Conservation (phyloP, 2,888 invertebrate species). For the Limnephilus rhombicus region DNA sequence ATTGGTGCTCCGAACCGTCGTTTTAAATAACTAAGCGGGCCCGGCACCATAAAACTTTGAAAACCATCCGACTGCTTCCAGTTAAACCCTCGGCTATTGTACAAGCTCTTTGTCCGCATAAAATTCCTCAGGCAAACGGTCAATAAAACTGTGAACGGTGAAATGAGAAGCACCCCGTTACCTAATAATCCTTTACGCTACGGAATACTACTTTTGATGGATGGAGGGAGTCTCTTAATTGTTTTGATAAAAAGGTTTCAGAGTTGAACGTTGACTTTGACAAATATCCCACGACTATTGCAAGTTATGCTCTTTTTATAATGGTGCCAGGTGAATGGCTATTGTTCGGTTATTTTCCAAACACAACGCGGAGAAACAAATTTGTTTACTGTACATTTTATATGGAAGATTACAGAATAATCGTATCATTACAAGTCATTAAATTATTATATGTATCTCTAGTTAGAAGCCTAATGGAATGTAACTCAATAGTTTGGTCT, state of each 20-base stretch:
- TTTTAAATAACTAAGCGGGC: constrained; percentile 37
- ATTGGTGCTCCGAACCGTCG: background rate
- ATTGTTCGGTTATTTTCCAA: background rate
- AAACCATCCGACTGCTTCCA: constrained; percentile 32
- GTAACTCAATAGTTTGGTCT: too few relatives aligned
- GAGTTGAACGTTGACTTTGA: background rate
- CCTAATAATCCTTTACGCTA: background rate
- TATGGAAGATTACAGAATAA: too few relatives aligned
- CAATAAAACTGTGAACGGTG: constrained; percentile 48
- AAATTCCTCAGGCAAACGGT: constrained; percentile 31
- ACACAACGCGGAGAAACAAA: too few relatives aligned
- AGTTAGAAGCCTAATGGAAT: too few relatives aligned
- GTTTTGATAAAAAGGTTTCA: background rate
- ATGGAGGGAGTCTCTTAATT: background rate
- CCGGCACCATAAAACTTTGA: constrained; percentile 15
- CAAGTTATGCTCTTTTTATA: background rate
- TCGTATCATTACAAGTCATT: too few relatives aligned
- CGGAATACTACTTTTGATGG: background rate
- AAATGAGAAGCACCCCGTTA: constrained; percentile 6
- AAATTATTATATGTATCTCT: too few relatives aligned
- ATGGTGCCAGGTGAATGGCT: background rate
- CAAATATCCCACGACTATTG: background rate
- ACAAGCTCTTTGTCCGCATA: constrained; percentile 50
- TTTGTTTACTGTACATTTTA: too few relatives aligned
- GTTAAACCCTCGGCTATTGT: constrained; percentile 29